Evolutionary conservation across 2,113 vertebrate genomes (phyloP).

Genomic region (Odocoileus hemionus): DNA sequence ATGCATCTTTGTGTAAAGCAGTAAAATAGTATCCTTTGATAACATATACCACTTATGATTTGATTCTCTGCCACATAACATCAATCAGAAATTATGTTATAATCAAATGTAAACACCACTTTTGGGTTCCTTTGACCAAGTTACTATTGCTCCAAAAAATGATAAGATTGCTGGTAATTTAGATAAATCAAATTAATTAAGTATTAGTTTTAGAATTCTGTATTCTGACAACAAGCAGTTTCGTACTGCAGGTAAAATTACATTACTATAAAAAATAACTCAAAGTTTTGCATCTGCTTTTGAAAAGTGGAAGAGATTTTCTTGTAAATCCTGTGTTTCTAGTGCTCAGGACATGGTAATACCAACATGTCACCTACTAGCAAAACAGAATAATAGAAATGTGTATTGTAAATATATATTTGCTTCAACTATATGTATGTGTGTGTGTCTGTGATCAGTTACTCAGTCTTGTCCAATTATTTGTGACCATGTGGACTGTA

Average conservation of each 20-base stretch:
- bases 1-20: not conserved
- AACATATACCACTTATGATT: not conserved
- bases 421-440: not conserved
- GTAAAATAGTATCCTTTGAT: not conserved
- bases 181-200: slow-evolving; percentile 31
- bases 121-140: not conserved
- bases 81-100: not conserved
- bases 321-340: not conserved
- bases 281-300: not conserved
- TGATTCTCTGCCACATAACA: not conserved
- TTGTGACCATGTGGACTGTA: not conserved
- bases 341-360: not conserved
- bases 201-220: not conserved
- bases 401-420: not conserved
- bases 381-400: not conserved
- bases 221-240: not conserved
- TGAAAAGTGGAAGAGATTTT: not conserved
- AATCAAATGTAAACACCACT: not conserved
- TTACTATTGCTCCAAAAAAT: not conserved
- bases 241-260: not conserved
- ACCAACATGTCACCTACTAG: not conserved
- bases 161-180: not conserved
- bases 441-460: not conserved
- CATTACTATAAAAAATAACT: slow-evolving; percentile 16
- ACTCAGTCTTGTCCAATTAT: not conserved